Conservation (phyloP, 2,113 vertebrate species). For the Camelus dromedarius region DNA sequence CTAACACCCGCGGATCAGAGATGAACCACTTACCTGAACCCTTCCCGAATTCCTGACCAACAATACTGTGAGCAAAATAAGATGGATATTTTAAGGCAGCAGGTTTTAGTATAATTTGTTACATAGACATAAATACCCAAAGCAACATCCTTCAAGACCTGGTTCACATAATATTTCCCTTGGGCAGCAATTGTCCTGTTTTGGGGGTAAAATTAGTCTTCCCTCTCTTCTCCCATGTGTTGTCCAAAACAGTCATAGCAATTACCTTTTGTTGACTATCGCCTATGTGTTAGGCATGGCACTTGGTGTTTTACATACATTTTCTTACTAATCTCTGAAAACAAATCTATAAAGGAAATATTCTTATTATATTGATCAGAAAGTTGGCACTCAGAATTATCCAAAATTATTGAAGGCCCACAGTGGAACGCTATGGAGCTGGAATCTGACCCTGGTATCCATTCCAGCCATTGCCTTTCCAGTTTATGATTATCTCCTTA, state of each 20-base stretch:
- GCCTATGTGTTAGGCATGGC: not conserved
- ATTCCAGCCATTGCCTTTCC: not conserved
- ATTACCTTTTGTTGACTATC: not conserved
- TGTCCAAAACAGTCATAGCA: not conserved
- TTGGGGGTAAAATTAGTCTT: not conserved
- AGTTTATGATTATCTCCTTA: not conserved
- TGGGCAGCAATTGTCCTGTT: not conserved
- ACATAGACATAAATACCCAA: not conserved
- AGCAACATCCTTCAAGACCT: not conserved
- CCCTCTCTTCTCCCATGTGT: not conserved
- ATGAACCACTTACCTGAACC: not conserved
- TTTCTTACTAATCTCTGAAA: conserved; percentile 36
- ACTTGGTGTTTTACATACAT: not conserved
- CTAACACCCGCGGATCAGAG: not conserved
- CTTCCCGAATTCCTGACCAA: not conserved
- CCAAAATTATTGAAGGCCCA: too few relatives aligned
- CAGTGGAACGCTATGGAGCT: too few relatives aligned
- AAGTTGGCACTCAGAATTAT: not conserved
- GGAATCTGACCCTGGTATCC: not conserved
- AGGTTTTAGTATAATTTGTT: not conserved
- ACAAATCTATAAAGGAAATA: not conserved
- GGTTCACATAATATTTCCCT: not conserved
- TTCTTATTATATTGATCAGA: not conserved
- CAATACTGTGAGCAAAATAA: not conserved
- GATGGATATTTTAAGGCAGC: not conserved